phyloP scores from a whole-genome alignment of 2,888 invertebrate species.

The Xylocampa areola region DNA sequence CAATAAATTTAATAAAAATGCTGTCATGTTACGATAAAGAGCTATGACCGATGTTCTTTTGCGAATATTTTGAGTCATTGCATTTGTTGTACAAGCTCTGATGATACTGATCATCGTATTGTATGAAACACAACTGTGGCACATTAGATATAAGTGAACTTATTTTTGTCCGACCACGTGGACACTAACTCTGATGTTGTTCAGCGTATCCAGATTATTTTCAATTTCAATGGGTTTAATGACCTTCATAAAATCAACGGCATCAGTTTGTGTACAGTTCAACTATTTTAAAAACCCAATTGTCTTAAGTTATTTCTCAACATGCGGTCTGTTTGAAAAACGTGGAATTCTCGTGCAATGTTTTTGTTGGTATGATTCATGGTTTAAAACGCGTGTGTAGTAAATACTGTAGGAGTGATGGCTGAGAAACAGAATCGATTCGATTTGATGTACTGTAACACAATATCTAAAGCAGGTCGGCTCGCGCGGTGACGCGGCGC shows the following conservation, averaged over 20 bases:
- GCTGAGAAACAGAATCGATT: conserved; percentile 62
- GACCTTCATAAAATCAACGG: conserved; percentile 31
- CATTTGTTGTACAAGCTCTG: conserved; percentile 41
- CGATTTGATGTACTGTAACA: conserved; percentile 81
- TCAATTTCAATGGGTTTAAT: conserved; percentile 38
- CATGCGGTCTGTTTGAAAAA: conserved; percentile 37
- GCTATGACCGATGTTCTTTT: conserved; percentile 66
- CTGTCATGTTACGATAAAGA: conserved; percentile 75
- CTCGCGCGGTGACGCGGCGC: conserved; percentile 79
- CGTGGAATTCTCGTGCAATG: conserved; percentile 54
- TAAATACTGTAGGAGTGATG: conserved; percentile 61
- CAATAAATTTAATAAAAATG: conserved; percentile 75
- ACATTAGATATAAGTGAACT: conserved; percentile 61
- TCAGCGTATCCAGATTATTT: conserved; percentile 26
- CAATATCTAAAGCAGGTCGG: conserved; percentile 81
- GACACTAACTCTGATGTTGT: conserved; percentile 21
- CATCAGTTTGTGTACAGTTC: conserved; percentile 22
- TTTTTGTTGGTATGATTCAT: conserved; percentile 59
- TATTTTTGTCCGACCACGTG: conserved; percentile 62
- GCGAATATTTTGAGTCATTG: conserved; percentile 65
- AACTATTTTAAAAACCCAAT: conserved; percentile 42
- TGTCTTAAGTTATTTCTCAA: conserved; percentile 44
- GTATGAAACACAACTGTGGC: conserved; percentile 56
- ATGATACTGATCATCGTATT: conserved; percentile 57
- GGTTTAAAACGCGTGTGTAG: conserved; percentile 53